Evolutionary conservation across 2,113 vertebrate species (phyloP).

Genomic region (Riparia riparia): DNA sequence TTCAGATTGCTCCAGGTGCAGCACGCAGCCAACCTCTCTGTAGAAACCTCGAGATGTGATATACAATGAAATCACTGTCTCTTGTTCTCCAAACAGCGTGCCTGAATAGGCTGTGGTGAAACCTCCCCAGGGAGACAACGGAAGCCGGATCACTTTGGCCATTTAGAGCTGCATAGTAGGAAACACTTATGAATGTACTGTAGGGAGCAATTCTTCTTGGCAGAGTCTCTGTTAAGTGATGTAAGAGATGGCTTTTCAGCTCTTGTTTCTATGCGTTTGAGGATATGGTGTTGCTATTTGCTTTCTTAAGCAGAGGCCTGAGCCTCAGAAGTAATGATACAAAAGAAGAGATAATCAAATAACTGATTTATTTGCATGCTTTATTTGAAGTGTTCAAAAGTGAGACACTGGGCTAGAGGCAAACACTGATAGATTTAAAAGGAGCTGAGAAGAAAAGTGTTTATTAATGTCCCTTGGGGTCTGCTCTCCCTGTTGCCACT

Average conservation of each 20-base stretch:
- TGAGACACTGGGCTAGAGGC: not conserved
- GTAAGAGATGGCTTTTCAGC: slow-evolving; percentile 35
- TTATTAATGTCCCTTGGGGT: not conserved
- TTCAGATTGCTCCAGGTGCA: slow-evolving; percentile 26
- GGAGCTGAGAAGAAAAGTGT: not conserved
- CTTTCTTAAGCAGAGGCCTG: not conserved
- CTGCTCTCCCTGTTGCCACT: not conserved
- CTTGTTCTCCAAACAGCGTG: not conserved
- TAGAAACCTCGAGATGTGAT: not conserved
- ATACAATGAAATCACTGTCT: slow-evolving; percentile 33
- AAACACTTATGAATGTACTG: slow-evolving; percentile 9
- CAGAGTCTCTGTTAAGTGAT: slow-evolving; percentile 26
- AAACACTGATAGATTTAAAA: not conserved
- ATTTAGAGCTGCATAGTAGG: not conserved
- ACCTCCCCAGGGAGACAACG: not conserved
- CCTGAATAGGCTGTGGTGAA: not conserved
- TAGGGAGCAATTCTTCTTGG: slow-evolving; percentile 36
- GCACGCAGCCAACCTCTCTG: not conserved
- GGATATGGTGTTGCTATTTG: slow-evolving; percentile 29
- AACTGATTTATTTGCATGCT: not conserved
- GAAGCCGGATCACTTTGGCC: not conserved
- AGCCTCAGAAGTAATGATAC: not conserved
- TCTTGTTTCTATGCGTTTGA: slow-evolving; percentile 47
- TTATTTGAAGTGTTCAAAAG: not conserved
- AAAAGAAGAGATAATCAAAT: not conserved